Base-by-base conservation (phyloP, 2,113 vertebrate species). In the Notiomystis cincta region DNA sequence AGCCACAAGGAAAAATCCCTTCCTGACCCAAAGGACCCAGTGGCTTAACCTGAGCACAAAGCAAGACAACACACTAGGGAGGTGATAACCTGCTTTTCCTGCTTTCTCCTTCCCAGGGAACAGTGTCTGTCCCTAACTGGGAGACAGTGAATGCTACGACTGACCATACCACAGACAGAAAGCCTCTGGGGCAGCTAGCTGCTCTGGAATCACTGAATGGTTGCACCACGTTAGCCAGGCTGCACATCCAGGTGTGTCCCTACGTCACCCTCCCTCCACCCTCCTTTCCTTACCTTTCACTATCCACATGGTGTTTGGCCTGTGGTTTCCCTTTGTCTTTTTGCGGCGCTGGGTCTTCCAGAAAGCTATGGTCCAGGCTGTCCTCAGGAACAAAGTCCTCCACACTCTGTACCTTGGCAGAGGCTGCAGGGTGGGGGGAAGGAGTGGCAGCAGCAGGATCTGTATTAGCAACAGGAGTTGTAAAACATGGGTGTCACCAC, bases 371-470 rank as follows among this genome's bases (percentile, higher is more conserved):
- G 95, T 99, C 99, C 91, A 99, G 97, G 79, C 98, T 95, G 31
- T 99, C 99, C 7, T 99, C 99, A 0, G 99, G 99, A 40, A 99
- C 94, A 82, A 99, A 99, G 70, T 99, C 99, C 87, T 99, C 99
- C 82, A 99, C 98, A 0, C 98, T 99, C 88, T 98, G 98, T 7
- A 99, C 98, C 48, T 96, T 96, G 2, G 50, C 17, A 3, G 98
- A 96, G 69, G 60, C 89, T 54, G 96, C 97, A 17, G 92, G 28
- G 7, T 97, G 84, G 3, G 81, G 60, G 6, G 94, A 30, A 11
- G 97, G 19, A 62, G 89, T 3, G 30, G 91, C 77, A 53, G 93
- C 70, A 78, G 94, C 86, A 67, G 96, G 50, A 82, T 97, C 97
- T 97, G 92, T 21, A 44, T 91, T 27, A 70, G 67, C 0, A 5